Percentiles rank a stretch among this genome's conserved stretches.
These are phyloP conservation scores for Leptopterna dolabrata DNA, from an alignment of 2,888 invertebrate genomes.

Conservation along the genomic window DNA sequence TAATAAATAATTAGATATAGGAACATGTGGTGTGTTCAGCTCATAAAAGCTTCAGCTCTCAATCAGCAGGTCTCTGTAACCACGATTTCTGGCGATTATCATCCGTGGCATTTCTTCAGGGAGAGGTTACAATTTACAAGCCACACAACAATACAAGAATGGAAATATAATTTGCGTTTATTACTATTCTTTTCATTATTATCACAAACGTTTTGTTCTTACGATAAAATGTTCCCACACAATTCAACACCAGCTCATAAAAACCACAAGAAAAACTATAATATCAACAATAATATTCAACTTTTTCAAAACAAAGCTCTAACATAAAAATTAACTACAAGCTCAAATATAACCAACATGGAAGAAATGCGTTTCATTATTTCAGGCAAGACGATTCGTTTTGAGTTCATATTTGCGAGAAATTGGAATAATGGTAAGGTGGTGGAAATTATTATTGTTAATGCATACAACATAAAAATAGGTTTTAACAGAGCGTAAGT, in stretches of 20 bases:
- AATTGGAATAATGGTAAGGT: not conserved
- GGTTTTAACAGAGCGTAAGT: too few species aligned
- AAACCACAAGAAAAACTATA: not conserved
- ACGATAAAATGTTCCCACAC: slow-evolving; percentile 8
- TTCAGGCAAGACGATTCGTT: slow-evolving; percentile 4
- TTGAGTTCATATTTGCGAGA: not conserved
- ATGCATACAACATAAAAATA: too few species aligned
- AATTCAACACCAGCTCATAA: slow-evolving; percentile 4
- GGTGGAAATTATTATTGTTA: not conserved
- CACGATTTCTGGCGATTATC: too few species aligned
- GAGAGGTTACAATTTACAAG: too few species aligned
- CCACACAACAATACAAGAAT: too few species aligned
- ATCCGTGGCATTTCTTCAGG: too few species aligned
- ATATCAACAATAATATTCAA: not conserved
- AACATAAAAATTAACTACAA: not conserved
- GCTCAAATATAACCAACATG: not conserved
- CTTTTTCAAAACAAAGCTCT: not conserved
- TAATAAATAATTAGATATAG: too few species aligned
- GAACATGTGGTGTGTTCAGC: too few species aligned
- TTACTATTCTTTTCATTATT: not conserved
- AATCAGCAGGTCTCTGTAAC: too few species aligned
- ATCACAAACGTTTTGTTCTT: slow-evolving; percentile 17
- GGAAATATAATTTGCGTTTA: slow-evolving; percentile 13
- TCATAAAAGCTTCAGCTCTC: too few species aligned
- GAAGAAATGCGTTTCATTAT: not conserved